phyloP scores from a whole-genome alignment of 2,113 vertebrate species.

The Nerophis ophidion region DNA sequence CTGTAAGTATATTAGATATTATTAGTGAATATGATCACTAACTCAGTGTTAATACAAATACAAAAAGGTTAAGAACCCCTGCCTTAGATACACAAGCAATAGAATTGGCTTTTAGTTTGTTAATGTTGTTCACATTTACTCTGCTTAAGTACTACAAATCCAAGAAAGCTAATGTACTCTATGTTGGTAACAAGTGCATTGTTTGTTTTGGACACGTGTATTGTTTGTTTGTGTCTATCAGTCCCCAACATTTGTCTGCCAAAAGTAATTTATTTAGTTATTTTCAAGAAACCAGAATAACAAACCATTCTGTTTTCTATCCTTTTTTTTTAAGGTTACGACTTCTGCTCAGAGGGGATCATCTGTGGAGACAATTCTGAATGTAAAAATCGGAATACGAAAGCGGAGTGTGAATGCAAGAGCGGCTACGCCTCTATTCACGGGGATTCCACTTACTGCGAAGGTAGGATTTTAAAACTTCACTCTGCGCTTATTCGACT shows the following conservation, averaged over 20 bases:
- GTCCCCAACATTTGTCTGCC: constrained; percentile 11
- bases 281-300: constrained; percentile 29
- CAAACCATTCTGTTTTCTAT: constrained; percentile 17
- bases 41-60: no score
- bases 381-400: constrained; percentile 88
- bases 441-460: constrained; percentile 85
- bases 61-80: no score
- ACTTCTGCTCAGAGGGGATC: constrained; percentile 90
- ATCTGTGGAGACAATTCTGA: constrained; percentile 90
- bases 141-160: not conserved
- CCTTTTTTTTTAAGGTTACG: constrained; percentile 77
- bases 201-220: constrained; percentile 10
- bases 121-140: not conserved
- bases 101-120: no score
- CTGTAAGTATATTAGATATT: no score
- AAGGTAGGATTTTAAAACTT: constrained; percentile 76
- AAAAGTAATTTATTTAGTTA: not conserved
- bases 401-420: constrained; percentile 89
- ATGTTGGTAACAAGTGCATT: constrained; percentile 1
- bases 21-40: no score
- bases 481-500: constrained; percentile 1
- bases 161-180: not conserved
- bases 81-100: no score
- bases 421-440: constrained; percentile 82
- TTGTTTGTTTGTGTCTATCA: not conserved